Base-by-base conservation (phyloP, 2,888 invertebrate species). In the Perizoma flavofasciatum region DNA sequence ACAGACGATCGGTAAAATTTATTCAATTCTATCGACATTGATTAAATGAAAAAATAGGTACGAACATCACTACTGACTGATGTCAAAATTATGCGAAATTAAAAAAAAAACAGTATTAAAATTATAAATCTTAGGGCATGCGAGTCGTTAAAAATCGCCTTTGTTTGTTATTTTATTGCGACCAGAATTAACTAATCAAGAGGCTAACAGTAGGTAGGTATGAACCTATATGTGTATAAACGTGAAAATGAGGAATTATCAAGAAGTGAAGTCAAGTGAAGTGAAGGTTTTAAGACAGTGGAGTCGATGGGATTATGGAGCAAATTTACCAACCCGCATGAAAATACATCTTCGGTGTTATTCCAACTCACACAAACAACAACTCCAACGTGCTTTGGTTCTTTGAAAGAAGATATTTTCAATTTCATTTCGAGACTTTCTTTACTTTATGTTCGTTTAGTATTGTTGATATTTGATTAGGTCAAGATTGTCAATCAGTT, bases 351-450 rank as follows among this genome's bases (percentile, higher is more conserved):
- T 84, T 99, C 98, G 35, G 97, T 95, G 71, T 96, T 97, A 82
- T 96, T 96, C 99, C 99, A 99, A 69, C 96, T 96, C 9, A 98
- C 96, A 83, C 98, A 98, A 62, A 97, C 96, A 8, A 97, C 96
- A n/a, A 96, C 94, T 72, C 96, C 96, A 63, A 90, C 91, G 83
- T 97, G 96, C 59, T 96, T 95, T 22, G 95, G 94, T 74, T 95
- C 96, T 77, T 96, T 96, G 70, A 95, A 95, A 63, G 96, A 86
- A 45, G 95, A 95, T 69, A 96, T 95, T 93, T 97, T 97, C 68
- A 98, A 93, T 83, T 96, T 95, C 97, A 98, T 98, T 70, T 59
- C 68, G 11, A 9, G 22, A 22, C 32, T 41, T 22, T 44, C 61
- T 58, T 52, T 50, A 47, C 4, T n/a, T 11, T 39, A 37, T 10